These are phyloP conservation scores for Zaprionus nigranus DNA, from an alignment of 1,140 invertebrate genomes.

Conservation along the genomic window DNA sequence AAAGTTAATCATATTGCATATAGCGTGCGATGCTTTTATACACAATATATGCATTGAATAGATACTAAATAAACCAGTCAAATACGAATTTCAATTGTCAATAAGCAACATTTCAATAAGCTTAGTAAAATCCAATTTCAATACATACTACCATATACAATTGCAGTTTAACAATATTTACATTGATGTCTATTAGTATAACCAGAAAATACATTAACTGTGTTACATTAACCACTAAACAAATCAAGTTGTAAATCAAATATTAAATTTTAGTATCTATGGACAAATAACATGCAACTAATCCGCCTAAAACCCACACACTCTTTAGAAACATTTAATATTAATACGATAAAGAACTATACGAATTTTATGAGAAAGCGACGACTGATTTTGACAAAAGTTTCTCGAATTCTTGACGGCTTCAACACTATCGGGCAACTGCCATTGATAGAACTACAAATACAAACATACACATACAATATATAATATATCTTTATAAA, in stretches of 20 bases:
- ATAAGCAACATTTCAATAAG: constrained; percentile 18
- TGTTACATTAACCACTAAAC: constrained; percentile 4
- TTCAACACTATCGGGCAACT: constrained; percentile 6
- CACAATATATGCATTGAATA: constrained; percentile 13
- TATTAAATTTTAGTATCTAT: constrained; percentile 7
- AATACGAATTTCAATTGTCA: constrained; percentile 40
- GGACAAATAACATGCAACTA: constrained; percentile 12
- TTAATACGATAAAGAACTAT: background rate
- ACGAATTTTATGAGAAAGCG: background rate
- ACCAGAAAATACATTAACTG: constrained; percentile 1
- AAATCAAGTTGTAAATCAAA: constrained; percentile 4
- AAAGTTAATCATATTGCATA: constrained; percentile 5
- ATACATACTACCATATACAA: constrained; percentile 2
- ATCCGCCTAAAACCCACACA: background rate
- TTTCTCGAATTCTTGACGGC: constrained; percentile 9
- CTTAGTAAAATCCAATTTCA: background rate
- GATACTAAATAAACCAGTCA: constrained; percentile 29
- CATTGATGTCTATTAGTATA: constrained; percentile 39
- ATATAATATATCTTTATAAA: constrained; percentile 46
- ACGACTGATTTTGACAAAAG: constrained; percentile 15
- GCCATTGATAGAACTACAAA: background rate
- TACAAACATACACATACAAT: constrained; percentile 17
- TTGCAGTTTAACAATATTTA: constrained; percentile 17
- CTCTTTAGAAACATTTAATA: background rate
- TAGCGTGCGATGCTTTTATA: constrained; percentile 4